These are phyloP conservation scores for Turritopsis dohrnii DNA, from an alignment of 30 jellyfish, hydroid and myxozoan species.

Conservation along the genomic window DNA sequence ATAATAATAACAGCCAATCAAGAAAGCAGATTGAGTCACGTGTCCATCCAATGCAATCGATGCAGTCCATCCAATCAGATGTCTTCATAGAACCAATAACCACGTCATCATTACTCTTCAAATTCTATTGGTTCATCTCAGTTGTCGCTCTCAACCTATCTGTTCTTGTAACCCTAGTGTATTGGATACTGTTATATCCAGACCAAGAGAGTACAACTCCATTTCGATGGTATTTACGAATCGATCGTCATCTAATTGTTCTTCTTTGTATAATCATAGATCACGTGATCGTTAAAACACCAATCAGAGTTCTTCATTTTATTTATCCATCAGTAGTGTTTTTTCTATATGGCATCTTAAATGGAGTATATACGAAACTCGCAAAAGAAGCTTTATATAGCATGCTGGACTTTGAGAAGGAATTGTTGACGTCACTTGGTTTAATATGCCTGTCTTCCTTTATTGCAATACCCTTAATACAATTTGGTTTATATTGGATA, in stretches of 20 bases:
- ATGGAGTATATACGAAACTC: slow-evolving; percentile 12
- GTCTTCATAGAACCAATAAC: slow-evolving; percentile 9
- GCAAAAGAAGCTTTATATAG: slow-evolving; percentile 3
- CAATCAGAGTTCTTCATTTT: slow-evolving; percentile 28
- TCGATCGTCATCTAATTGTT: slow-evolving; percentile 15
- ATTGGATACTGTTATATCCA: slow-evolving; percentile 21
- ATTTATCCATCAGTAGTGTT: slow-evolving; percentile 30
- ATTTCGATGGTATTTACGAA: slow-evolving; percentile 17
- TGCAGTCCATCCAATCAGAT: background rate
- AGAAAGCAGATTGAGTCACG: background rate
- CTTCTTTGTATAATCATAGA: slow-evolving; percentile 16
- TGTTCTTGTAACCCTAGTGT: background rate
- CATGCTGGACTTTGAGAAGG: slow-evolving; percentile 2
- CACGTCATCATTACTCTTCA: background rate
- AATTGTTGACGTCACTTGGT: slow-evolving; percentile 3
- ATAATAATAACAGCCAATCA: background rate
- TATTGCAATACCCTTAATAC: slow-evolving; percentile 12
- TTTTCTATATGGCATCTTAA: background rate
- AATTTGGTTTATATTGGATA: slow-evolving; percentile 22
- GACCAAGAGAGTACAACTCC: background rate
- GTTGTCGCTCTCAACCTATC: slow-evolving; percentile 11
- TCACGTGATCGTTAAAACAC: slow-evolving; percentile 27
- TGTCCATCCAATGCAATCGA: background rate
- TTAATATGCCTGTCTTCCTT: background rate
- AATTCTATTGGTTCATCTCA: slow-evolving; percentile 29